Conservation (phyloP, 2,888 invertebrate genomes). For the Calameuta filiformis region DNA sequence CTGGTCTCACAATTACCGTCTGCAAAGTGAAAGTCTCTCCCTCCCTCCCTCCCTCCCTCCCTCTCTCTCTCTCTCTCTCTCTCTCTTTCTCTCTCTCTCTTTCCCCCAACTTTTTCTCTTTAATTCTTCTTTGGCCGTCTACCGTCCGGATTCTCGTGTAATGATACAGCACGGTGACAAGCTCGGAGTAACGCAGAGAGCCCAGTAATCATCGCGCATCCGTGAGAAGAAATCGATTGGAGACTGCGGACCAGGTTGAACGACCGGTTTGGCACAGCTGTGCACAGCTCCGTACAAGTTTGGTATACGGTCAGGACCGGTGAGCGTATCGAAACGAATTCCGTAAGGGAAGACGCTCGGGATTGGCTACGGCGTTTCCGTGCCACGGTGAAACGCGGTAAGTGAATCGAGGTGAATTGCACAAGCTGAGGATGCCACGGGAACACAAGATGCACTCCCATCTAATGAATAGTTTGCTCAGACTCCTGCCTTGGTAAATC, state of each 20-base stretch:
- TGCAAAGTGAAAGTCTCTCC: constrained; percentile 54
- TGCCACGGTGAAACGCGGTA: constrained; percentile 29
- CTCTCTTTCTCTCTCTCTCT: constrained; percentile 31
- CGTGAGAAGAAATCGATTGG: neutral
- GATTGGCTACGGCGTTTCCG: constrained; percentile 17
- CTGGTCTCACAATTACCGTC: constrained; percentile 49
- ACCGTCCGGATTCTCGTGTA: neutral
- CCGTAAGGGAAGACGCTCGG: neutral
- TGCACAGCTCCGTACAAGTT: constrained; percentile 6
- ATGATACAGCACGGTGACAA: neutral
- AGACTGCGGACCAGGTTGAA: neutral
- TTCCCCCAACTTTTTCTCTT: constrained; percentile 9
- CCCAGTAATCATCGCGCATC: neutral
- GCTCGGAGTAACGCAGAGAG: neutral
- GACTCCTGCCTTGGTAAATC: constrained; percentile 45
- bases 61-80: constrained; percentile 15
- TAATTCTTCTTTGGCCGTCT: neutral
- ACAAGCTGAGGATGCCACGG: constrained; percentile 41
- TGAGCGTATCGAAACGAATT: neutral
- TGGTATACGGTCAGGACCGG: neutral
- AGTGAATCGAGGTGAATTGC: constrained; percentile 47
- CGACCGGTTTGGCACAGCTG: neutral
- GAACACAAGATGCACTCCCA: constrained; percentile 48
- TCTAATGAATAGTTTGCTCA: constrained; percentile 56
- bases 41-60: neutral